A percentile compares a stretch with the other conserved stretches of the same genome.
These are phyloP conservation scores for Oconnorella tubifera DNA, from an alignment of 2,888 invertebrate genomes.

Conservation along the genomic window DNA sequence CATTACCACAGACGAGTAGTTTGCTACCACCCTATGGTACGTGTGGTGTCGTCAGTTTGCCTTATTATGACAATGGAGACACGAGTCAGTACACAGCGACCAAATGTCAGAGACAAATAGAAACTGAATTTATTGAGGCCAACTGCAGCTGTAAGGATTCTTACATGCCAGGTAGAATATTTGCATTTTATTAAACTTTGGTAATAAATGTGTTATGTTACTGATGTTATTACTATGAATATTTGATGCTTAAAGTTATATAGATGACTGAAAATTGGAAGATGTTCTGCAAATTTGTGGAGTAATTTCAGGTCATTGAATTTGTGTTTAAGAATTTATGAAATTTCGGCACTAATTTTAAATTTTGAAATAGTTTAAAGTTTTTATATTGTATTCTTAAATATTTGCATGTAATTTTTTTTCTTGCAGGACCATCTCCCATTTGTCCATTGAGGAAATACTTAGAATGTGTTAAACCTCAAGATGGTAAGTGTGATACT, in stretches of 20 bases:
- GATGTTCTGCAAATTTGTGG: too few species aligned
- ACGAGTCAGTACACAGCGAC: conserved; percentile 16
- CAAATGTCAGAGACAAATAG: conserved; percentile 20
- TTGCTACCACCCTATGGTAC: conserved; percentile 18
- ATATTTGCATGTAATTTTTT: too few species aligned
- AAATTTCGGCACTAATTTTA: too few species aligned
- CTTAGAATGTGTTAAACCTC: conserved; percentile 10
- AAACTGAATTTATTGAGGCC: conserved; percentile 13
- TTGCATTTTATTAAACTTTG: too few species aligned
- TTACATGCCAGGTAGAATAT: conserved; percentile 28
- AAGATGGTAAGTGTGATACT: conserved; percentile 9
- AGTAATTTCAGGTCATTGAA: too few species aligned
- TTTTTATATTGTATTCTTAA: too few species aligned
- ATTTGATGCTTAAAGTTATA: too few species aligned
- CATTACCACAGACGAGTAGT: conserved; percentile 18
- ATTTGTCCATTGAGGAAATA: conserved; percentile 17
- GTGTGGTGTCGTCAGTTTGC: conserved; percentile 11
- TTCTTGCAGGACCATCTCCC: not conserved
- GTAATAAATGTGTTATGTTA: too few species aligned
- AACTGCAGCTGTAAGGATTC: conserved; percentile 22
- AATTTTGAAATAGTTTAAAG: too few species aligned
- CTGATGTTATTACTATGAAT: too few species aligned
- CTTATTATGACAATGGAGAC: not conserved
- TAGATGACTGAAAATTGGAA: too few species aligned
- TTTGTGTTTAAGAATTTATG: too few species aligned